Evolutionary conservation across 2,888 invertebrate genomes (phyloP).

Genomic region (Eudasyphora cyanicolor): DNA sequence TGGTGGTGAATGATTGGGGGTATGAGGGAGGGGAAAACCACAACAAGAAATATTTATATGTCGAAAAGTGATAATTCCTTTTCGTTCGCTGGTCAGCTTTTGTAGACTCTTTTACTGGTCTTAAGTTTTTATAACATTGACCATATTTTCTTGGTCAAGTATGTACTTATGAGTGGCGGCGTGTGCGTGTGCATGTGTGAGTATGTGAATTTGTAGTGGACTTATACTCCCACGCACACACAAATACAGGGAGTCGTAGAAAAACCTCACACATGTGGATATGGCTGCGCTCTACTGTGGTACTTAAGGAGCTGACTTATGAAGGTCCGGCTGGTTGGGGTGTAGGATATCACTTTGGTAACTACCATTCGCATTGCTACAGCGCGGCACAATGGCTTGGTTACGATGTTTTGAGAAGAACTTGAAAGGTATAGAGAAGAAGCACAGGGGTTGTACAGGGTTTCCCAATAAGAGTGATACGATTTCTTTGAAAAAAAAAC

Average conservation of each 20-base stretch:
- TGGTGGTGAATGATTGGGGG: too few relatives aligned
- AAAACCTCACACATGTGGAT: constrained; percentile 14
- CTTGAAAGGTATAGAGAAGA: too few relatives aligned
- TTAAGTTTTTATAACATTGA: constrained; percentile 59
- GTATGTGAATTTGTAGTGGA: too few relatives aligned
- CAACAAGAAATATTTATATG: constrained; percentile 44
- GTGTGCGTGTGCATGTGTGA: constrained; percentile 3
- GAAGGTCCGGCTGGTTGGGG: constrained; percentile 16
- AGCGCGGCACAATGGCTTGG: neutral
- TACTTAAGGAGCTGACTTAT: constrained; percentile 52
- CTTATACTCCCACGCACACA: neutral
- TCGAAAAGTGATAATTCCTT: constrained; percentile 58
- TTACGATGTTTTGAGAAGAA: too few relatives aligned
- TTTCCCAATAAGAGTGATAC: too few relatives aligned
- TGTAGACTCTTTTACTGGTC: constrained; percentile 28
- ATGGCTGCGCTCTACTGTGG: constrained; percentile 1
- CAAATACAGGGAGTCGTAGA: neutral
- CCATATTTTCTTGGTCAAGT: constrained; percentile 64
- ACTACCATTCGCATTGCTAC: neutral
- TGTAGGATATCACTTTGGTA: neutral
- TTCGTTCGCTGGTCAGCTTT: neutral
- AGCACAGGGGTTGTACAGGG: too few relatives aligned
- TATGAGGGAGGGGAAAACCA: neutral
- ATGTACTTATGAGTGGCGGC: constrained; percentile 1
- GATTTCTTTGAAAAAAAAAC: too few relatives aligned